Percentiles rank a stretch among this genome's conserved stretches.
These are phyloP conservation scores for Aplodontia rufa DNA, from an alignment of 2,113 vertebrate species.

Conservation along the genomic window DNA sequence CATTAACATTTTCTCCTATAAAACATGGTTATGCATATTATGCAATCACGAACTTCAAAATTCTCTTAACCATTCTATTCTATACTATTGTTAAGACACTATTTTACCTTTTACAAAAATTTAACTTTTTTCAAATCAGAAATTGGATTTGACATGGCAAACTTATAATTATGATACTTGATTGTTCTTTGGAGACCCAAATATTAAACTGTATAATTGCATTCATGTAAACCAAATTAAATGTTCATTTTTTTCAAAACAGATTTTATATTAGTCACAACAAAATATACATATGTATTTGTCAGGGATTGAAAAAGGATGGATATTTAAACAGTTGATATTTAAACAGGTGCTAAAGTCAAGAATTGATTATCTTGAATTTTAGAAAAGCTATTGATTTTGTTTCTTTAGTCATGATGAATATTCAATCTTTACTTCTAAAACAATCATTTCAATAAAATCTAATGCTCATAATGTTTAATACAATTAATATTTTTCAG, in stretches of 20 bases:
- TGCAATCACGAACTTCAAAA: not conserved
- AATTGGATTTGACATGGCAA: not conserved
- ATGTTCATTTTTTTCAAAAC: not conserved
- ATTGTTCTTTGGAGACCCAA: not conserved
- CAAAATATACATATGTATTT: not conserved
- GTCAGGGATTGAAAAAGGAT: not conserved
- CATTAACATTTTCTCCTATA: not conserved
- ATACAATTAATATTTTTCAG: not conserved
- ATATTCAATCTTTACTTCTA: not conserved
- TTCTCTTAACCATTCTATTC: not conserved
- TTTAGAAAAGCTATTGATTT: constrained; percentile 4
- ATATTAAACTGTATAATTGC: not conserved
- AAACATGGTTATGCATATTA: not conserved
- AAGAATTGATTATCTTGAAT: not conserved
- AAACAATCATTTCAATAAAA: not conserved
- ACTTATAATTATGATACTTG: not conserved
- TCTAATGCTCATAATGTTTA: not conserved
- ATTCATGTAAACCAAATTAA: not conserved
- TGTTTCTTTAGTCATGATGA: not conserved
- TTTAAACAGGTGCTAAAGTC: not conserved
- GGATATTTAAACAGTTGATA: not conserved
- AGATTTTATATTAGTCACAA: not conserved
- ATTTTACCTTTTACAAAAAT: not conserved
- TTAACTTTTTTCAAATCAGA: not conserved
- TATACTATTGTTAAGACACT: not conserved